Percentiles rank a stretch among this genome's conserved stretches.
Evolutionary conservation across 2,888 invertebrate species (phyloP).

Genomic region (Zygogramma bicolorata): DNA sequence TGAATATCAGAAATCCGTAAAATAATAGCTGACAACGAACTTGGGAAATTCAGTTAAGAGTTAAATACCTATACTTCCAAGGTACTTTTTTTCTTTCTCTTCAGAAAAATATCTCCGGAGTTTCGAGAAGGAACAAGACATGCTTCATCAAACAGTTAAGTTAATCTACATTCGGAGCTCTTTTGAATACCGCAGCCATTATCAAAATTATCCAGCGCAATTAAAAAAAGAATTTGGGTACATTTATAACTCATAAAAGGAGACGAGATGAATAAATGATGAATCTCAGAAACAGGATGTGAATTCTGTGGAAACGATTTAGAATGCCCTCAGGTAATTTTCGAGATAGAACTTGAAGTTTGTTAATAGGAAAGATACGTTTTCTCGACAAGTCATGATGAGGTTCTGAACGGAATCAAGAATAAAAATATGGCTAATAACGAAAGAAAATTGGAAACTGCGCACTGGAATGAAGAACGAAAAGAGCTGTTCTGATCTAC

Average conservation of each 20-base stretch:
- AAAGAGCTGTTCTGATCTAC: neutral
- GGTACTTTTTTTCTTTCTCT: neutral
- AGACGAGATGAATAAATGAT: slow-evolving; percentile 12
- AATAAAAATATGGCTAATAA: neutral
- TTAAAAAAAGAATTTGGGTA: slow-evolving; percentile 2
- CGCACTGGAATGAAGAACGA: neutral
- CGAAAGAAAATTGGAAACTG: neutral
- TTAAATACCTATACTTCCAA: neutral
- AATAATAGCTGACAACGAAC: neutral
- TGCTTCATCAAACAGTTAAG: neutral
- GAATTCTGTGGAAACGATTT: slow-evolving; percentile 6
- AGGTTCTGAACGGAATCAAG: neutral
- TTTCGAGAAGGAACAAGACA: neutral
- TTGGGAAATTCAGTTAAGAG: neutral
- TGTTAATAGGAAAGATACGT: slow-evolving; percentile 7
- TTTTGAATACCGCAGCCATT: neutral
- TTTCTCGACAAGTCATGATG: neutral
- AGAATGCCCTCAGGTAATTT: slow-evolving; percentile 1
- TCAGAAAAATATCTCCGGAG: neutral
- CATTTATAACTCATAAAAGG: neutral
- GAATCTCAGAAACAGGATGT: slow-evolving; percentile 5
- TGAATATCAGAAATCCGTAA: neutral
- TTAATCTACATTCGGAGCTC: neutral
- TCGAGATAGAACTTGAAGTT: neutral
- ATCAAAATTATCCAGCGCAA: neutral